Evolutionary conservation across 2,113 vertebrate genomes (phyloP).

Genomic region (Phrynosoma platyrhinos): DNA sequence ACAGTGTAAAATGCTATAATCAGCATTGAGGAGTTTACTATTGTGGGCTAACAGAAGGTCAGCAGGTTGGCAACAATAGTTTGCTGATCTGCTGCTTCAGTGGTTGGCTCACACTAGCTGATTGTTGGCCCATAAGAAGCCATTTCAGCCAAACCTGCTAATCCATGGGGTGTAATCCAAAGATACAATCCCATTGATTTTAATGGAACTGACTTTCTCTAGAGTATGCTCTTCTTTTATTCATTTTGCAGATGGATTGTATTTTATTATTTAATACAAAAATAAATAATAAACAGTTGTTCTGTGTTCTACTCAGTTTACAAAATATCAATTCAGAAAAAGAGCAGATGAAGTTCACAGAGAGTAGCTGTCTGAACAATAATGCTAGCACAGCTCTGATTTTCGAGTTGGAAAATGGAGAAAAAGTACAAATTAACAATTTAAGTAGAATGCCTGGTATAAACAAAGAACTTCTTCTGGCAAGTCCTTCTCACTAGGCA

Average conservation of each 20-base stretch:
- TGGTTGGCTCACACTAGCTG: constrained; percentile 33
- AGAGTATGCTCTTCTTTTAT: background rate
- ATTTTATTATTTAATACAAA: constrained; percentile 37
- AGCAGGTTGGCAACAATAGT: constrained; percentile 70
- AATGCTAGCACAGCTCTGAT: background rate
- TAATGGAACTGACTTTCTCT: constrained; percentile 2
- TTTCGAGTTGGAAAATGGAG: constrained; percentile 42
- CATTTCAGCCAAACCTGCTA: constrained; percentile 64
- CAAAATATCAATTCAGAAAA: constrained; percentile 16
- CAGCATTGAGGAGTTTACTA: constrained; percentile 67
- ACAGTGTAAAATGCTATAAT: constrained; percentile 72
- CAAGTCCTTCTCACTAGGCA: constrained; percentile 29
- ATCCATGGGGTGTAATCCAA: constrained; percentile 19
- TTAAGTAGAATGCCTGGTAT: constrained; percentile 30
- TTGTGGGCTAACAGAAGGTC: constrained; percentile 62
- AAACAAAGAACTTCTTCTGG: constrained; percentile 36
- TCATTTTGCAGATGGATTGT: background rate
- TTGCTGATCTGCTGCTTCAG: constrained; percentile 57
- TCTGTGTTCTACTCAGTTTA: constrained; percentile 29
- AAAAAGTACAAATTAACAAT: background rate
- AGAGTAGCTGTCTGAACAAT: constrained; percentile 23
- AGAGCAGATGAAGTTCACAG: constrained; percentile 37
- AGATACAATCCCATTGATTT: background rate
- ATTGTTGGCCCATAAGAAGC: constrained; percentile 67
- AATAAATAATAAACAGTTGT: too few relatives aligned